Percentiles rank a stretch among this genome's conserved stretches.
These are phyloP conservation scores for Heptranchias perlo DNA, from an alignment of 2,113 vertebrate genomes.

Conservation along the genomic window DNA sequence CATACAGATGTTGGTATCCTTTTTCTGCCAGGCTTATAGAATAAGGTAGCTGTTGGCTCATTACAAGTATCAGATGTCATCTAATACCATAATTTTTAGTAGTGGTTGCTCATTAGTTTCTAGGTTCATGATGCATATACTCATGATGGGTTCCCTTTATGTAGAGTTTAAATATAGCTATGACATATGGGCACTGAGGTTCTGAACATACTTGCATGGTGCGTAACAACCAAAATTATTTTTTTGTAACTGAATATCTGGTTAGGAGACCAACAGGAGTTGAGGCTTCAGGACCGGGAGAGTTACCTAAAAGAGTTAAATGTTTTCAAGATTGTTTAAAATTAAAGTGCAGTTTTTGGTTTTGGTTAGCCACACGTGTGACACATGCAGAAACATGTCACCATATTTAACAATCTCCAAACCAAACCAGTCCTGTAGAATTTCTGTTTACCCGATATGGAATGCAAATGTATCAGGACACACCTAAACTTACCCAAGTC, in stretches of 20 bases:
- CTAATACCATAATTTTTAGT: background rate
- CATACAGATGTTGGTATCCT: background rate
- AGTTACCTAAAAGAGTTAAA: background rate
- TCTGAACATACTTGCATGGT: background rate
- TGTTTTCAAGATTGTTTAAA: background rate
- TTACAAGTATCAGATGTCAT: constrained; percentile 8
- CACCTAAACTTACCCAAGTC: background rate
- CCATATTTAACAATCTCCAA: background rate
- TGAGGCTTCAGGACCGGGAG: too few relatives aligned
- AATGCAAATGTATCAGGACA: background rate
- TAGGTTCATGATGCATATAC: background rate
- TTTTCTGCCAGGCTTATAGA: background rate
- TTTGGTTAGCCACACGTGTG: background rate
- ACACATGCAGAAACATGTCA: background rate
- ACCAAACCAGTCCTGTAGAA: background rate
- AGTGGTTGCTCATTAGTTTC: background rate
- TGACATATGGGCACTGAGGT: background rate
- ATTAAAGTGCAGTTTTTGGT: background rate
- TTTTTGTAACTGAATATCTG: background rate
- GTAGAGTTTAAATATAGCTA: background rate
- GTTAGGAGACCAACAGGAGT: background rate
- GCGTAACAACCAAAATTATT: background rate
- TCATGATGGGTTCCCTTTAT: background rate
- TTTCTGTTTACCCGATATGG: background rate
- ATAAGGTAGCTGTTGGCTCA: background rate